Percentiles rank a stretch among this genome's conserved stretches.
Evolutionary conservation across 2,797 vertebrate species (phyloP).

Genomic region (Momotus momota): DNA sequence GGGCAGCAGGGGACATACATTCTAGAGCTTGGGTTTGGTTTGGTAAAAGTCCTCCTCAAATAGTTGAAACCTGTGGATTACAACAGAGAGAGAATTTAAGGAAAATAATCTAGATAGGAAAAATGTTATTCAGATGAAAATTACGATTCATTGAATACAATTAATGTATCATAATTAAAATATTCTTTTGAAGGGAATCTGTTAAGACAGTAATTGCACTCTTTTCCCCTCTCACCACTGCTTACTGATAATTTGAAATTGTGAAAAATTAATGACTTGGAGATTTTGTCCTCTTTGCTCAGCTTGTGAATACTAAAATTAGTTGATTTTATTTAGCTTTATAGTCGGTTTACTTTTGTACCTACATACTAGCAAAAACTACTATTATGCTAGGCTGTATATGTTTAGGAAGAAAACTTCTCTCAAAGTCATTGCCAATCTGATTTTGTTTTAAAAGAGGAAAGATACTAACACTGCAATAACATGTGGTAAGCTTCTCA

Average conservation of each 20-base stretch:
- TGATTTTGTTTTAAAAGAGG: not conserved
- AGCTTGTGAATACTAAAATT: constrained; percentile 38
- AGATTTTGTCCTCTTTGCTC: constrained; percentile 13
- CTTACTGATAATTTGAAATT: constrained; percentile 51
- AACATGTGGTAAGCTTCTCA: not conserved
- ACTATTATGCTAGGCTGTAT: not conserved
- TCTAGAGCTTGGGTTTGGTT: not conserved
- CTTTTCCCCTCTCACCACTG: not conserved
- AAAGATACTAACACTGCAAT: not conserved
- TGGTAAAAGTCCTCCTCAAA: not conserved
- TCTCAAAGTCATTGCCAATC: not conserved
- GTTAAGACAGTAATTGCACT: constrained; percentile 39
- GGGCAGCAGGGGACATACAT: not conserved
- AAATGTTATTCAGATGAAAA: not conserved
- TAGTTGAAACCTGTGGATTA: not conserved
- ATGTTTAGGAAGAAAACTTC: not conserved
- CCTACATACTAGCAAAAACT: constrained; percentile 27
- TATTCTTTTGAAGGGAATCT: constrained; percentile 22
- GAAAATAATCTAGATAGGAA: not conserved
- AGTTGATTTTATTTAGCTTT: constrained; percentile 51
- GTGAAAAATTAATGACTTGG: constrained; percentile 46
- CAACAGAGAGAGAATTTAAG: not conserved
- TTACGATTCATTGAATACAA: constrained; percentile 23
- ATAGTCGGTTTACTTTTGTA: constrained; percentile 36
- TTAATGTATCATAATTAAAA: constrained; percentile 59